Conservation (phyloP, 2,797 vertebrate species). For the Diglossa cyanea region DNA sequence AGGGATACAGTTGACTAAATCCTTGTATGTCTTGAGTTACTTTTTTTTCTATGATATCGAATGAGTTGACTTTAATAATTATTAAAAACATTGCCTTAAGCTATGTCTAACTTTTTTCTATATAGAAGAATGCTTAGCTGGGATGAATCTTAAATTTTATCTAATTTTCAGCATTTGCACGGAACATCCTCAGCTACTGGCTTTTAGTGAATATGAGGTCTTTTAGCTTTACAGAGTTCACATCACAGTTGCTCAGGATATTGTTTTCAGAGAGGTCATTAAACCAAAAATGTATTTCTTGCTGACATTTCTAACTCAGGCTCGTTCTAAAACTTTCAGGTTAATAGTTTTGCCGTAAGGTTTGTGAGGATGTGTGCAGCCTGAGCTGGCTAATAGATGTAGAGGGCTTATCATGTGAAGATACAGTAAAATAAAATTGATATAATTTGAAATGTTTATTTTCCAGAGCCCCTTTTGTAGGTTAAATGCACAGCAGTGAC, state of each 20-base stretch:
- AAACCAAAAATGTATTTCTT: background rate
- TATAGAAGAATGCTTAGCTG: background rate
- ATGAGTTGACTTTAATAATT: background rate
- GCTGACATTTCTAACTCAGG: background rate
- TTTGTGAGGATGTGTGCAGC: background rate
- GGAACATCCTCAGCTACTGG: background rate
- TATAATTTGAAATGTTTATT: slow-evolving; percentile 74
- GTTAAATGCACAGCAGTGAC: slow-evolving; percentile 77
- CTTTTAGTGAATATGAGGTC: background rate
- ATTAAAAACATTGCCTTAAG: background rate
- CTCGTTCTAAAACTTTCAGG: background rate
- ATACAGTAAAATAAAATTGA: slow-evolving; percentile 41
- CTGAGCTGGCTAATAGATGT: background rate
- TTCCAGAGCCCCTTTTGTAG: slow-evolving; percentile 77
- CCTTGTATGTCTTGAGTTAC: background rate
- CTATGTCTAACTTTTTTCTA: background rate
- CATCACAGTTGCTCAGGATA: background rate
- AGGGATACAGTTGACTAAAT: background rate
- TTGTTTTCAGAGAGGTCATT: background rate
- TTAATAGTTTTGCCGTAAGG: background rate
- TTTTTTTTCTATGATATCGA: background rate
- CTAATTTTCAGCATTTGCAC: background rate
- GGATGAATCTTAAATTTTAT: background rate
- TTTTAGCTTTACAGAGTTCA: background rate
- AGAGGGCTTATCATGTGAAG: slow-evolving; percentile 28